A percentile compares a stretch with the other conserved stretches of the same genome.
These are phyloP conservation scores for Xerus rutilus DNA, from an alignment of 2,797 vertebrate species.

Conservation along the genomic window DNA sequence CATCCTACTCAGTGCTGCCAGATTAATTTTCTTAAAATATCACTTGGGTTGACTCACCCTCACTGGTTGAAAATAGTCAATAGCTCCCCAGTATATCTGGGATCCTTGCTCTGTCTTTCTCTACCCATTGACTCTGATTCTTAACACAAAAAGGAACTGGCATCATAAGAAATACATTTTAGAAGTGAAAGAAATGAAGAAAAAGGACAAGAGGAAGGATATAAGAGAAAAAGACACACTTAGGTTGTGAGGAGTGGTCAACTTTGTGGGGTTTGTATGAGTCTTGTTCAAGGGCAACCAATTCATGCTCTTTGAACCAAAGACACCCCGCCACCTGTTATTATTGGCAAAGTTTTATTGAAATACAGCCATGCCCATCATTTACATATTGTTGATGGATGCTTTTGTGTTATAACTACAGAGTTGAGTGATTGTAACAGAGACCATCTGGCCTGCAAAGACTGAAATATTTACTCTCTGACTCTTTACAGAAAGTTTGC, in stretches of 20 bases:
- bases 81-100: neutral
- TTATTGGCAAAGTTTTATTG: neutral
- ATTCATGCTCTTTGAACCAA: neutral
- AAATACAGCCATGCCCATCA: neutral
- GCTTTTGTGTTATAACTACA: neutral
- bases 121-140: neutral
- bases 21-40: constrained; percentile 61
- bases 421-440: neutral
- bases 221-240: neutral
- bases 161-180: neutral
- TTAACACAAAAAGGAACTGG: constrained; percentile 5
- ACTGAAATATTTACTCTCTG: neutral
- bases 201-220: neutral
- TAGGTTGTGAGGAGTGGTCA: neutral
- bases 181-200: neutral
- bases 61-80: neutral
- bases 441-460: neutral
- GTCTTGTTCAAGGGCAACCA: neutral
- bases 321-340: neutral
- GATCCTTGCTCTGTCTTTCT: neutral
- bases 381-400: neutral
- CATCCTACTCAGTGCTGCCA: neutral
- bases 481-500: neutral
- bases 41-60: neutral
- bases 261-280: neutral